Base-by-base conservation (phyloP, 2,888 invertebrate genomes). In the Deilephila elpenor region DNA sequence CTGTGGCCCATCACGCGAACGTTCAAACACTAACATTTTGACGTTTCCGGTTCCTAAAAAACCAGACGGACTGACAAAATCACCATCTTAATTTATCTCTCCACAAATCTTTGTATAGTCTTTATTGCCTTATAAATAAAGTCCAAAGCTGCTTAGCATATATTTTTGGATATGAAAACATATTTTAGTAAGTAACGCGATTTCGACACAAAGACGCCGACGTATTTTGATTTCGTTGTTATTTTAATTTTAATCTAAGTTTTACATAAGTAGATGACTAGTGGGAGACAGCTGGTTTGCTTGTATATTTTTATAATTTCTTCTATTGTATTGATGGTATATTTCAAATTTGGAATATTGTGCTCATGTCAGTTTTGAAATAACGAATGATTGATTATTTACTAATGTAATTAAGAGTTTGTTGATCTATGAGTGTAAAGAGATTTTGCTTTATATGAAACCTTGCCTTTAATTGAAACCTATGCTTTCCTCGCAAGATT, bases 31-130 rank as follows among this genome's bases (percentile, higher is more conserved):
- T 83, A 88, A 86, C 88, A 83, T 89, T 87, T 86, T 91, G 91
- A 90, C 89, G 80, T 91, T 90, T 91, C 91, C 91, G 91, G 88
- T 89, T 88, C 86, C 87, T 88, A 86, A 84, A 86, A 85, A 87
- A 86, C 84, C 82, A 84, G 86, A 89, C 88, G 80, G 86, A 81
- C 83, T 77, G 77, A 85, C 83, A 83, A 80, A 78, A 80, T 81
- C 78, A 78, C 76, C 73, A 75, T 74, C 51, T 51, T 71, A 74
- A 25, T 70, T 44, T 62, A 70, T 61, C 56, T 37, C 44, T 56
- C 29, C 17, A 44, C 59, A 25, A 56, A 20, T 59, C 17, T 14
- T 8, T 25, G 4, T 29, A 64, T 64, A 70, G 62, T 59, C 77
- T 75, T 74, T 84, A 83, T 77, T 32, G 0, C 0, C 0, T 60